A percentile compares a stretch with the other conserved stretches of the same genome.
Evolutionary conservation across 2,113 vertebrate species (phyloP).

Genomic region (Beaufortia kweichowensis): DNA sequence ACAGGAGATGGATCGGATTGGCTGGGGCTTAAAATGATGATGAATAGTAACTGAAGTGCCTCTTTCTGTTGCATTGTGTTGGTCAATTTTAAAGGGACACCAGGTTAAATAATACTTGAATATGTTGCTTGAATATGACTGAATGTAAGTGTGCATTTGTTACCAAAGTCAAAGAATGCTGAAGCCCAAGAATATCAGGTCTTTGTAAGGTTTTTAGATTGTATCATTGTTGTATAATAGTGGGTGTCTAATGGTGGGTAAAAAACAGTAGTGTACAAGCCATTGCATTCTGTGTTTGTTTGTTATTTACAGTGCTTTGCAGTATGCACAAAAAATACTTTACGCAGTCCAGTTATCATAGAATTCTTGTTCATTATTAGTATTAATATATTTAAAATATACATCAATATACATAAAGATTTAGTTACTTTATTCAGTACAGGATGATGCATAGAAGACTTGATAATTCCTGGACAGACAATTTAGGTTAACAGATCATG

Average conservation of each 20-base stretch:
- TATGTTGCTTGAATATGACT: not conserved
- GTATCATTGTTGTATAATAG: not conserved
- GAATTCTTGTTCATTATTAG: not conserved
- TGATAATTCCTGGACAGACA: not conserved
- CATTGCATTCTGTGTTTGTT: not conserved
- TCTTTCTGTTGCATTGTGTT: not conserved
- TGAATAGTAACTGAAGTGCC: not conserved
- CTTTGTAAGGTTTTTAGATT: not conserved
- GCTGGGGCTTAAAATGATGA: not conserved
- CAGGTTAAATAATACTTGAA: slow-evolving; percentile 15
- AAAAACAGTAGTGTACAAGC: not conserved
- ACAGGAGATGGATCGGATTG: not conserved
- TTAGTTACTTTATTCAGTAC: not conserved
- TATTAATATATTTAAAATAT: not conserved
- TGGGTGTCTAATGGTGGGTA: not conserved
- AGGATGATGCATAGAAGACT: not conserved
- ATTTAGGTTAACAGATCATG: not conserved
- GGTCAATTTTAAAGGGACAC: not conserved
- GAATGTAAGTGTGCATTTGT: not conserved
- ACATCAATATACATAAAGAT: not conserved
- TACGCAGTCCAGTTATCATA: slow-evolving; percentile 3
- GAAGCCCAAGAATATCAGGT: not conserved
- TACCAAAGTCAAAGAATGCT: not conserved
- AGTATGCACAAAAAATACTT: not conserved
- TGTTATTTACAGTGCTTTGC: not conserved